Evolutionary conservation across 92 coral and sea anemone species (phyloP).

Genomic region (Porites lobata): DNA sequence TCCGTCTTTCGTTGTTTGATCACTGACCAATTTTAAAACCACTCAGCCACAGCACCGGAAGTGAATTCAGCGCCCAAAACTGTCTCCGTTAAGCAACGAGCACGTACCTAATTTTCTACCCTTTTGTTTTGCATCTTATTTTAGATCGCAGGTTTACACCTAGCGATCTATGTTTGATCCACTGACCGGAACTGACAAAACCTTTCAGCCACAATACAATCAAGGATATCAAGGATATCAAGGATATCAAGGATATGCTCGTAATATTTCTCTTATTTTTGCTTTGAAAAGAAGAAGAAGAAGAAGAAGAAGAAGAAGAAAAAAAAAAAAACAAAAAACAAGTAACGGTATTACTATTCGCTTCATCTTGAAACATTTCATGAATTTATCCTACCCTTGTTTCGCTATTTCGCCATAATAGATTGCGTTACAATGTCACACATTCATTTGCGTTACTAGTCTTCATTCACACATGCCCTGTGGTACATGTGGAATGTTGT

Average conservation of each 20-base stretch:
- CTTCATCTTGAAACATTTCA: background rate
- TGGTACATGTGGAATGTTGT: too few species aligned
- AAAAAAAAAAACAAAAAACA: background rate
- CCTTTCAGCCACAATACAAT: background rate
- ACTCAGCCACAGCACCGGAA: background rate
- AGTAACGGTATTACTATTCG: background rate
- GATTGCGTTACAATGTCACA: slow-evolving; percentile 31
- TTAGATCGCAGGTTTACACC: too few species aligned
- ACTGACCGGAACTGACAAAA: too few species aligned
- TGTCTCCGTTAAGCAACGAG: too few species aligned
- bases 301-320: too few species aligned
- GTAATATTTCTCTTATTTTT: background rate
- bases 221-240: background rate
- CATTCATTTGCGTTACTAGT: background rate
- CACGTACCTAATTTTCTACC: too few species aligned
- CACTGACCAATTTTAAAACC: background rate
- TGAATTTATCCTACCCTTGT: too few species aligned
- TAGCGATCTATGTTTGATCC: too few species aligned
- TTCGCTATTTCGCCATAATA: too few species aligned
- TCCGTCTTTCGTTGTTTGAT: background rate
- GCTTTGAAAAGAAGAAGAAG: background rate
- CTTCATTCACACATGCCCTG: background rate
- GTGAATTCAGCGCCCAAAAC: background rate
- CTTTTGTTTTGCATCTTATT: too few species aligned
- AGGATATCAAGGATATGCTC: background rate